These are phyloP conservation scores for Crematogaster levior DNA, from an alignment of 2,888 invertebrate genomes.

Conservation along the genomic window DNA sequence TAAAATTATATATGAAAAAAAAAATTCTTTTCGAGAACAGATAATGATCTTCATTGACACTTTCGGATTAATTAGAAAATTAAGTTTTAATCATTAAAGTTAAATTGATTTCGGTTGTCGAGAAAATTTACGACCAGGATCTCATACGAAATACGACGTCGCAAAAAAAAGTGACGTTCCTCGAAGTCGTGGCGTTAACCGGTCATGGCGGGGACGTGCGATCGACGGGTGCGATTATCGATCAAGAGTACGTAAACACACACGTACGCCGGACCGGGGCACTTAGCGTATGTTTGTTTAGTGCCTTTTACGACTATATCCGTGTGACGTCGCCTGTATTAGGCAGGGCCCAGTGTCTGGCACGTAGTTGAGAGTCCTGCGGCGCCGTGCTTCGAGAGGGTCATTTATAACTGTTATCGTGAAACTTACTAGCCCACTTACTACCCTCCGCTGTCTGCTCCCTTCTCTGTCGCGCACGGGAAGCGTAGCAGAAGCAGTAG, in stretches of 20 bases:
- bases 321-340: constrained; percentile 61
- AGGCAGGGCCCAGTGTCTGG: constrained; percentile 72
- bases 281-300: constrained; percentile 77
- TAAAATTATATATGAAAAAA: not conserved
- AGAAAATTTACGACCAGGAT: constrained; percentile 31
- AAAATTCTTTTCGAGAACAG: not conserved
- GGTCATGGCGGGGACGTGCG: constrained; percentile 31
- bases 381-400: constrained; percentile 78
- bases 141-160: constrained; percentile 2
- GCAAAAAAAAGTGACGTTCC: constrained; percentile 24
- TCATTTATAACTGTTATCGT: constrained; percentile 79
- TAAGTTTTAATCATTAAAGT: not conserved
- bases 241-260: constrained; percentile 68
- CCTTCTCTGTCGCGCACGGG: constrained; percentile 53
- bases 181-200: not conserved
- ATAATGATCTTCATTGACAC: not conserved
- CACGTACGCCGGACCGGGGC: constrained; percentile 53
- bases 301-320: constrained; percentile 75
- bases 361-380: constrained; percentile 69
- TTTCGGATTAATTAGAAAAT: not conserved
- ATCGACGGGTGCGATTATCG: constrained; percentile 66
- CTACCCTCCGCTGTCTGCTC: constrained; percentile 74
- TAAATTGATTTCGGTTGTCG: not conserved
- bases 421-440: constrained; percentile 80
- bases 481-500: constrained; percentile 49